These are phyloP conservation scores for Irena cyanogastra DNA, from an alignment of 2,113 vertebrate genomes.

Conservation along the genomic window DNA sequence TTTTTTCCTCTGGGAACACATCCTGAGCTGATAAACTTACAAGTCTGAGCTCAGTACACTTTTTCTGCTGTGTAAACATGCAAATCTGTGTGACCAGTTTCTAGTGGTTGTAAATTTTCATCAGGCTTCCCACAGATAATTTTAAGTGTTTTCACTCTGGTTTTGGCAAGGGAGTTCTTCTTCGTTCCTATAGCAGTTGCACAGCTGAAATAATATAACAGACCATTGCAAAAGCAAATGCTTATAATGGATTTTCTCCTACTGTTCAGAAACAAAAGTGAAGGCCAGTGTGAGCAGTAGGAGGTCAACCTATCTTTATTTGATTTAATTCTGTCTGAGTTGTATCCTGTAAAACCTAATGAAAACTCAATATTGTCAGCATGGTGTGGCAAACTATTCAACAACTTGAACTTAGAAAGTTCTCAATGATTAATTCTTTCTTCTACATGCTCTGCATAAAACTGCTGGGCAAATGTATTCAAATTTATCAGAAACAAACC, in stretches of 20 bases:
- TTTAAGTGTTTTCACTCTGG: not conserved
- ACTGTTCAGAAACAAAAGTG: constrained; percentile 14
- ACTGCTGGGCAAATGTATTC: not conserved
- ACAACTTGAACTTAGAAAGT: not conserved
- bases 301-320: constrained; percentile 14
- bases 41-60: not conserved
- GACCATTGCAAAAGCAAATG: not conserved
- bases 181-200: not conserved
- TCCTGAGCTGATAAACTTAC: not conserved
- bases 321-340: constrained; percentile 47
- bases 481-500: not conserved
- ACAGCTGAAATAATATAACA: constrained; percentile 12
- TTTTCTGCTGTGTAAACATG: not conserved
- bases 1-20: not conserved
- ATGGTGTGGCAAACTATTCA: constrained; percentile 22
- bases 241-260: constrained; percentile 36
- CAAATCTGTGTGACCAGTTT: constrained; percentile 32
- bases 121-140: not conserved
- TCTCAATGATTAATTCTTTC: not conserved
- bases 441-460: not conserved
- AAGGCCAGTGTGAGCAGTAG: not conserved
- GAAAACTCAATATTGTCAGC: constrained; percentile 52
- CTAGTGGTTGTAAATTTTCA: not conserved
- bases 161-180: not conserved
- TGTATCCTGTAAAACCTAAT: constrained; percentile 38